Evolutionary conservation across 2,113 vertebrate genomes (phyloP), one percentile per base, ranked within the genome.

Genomic region (Cettia cetti): DNA sequence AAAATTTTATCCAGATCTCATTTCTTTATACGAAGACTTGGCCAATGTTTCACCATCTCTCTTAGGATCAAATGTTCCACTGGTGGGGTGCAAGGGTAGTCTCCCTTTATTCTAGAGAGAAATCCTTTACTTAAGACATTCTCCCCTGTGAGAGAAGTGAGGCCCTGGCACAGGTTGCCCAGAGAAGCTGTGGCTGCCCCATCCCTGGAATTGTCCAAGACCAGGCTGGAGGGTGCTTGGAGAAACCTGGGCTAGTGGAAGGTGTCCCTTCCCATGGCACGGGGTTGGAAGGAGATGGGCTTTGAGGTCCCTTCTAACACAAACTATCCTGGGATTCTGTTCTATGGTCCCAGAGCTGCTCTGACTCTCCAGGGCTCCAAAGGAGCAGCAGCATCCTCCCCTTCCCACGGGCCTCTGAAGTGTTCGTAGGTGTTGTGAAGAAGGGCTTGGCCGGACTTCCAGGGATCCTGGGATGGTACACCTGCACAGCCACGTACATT

Each of bases 331-430:
- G 39, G 45, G 24, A 54, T 28, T 64, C 49, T 26, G 21, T 50
- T 66, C 52, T 35, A 0, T 4, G 42, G 30, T 35, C 31, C 52
- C 52, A 31, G 44, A 59, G 68, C 57, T 42, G 7, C 47, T 47
- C n/a, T 3, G 13, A 24, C n/a, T 30, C 61, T 42, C 28, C 9
- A 0, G 1, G 28, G 17, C 31, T 37, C 13, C 2, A 0, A 39
- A 26, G 28, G 16, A 40, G 40, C 3, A 5, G 84, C 60, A 82
- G 19, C 61, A 49, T 9, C 45, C 45, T 63, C 6, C n/a, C 24
- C 21, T 45, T 49, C 31, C 64, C 5, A 0, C 1, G 33, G 28
- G 42, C 33, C 50, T 40, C 56, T 44, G 71, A 13, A 7, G 17
- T 2, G 4, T 9, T 37, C 44, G 53, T 37, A 57, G 49, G 15